phyloP scores from a whole-genome alignment of 2,797 vertebrate species.

The Coregonus ussuriensis region DNA sequence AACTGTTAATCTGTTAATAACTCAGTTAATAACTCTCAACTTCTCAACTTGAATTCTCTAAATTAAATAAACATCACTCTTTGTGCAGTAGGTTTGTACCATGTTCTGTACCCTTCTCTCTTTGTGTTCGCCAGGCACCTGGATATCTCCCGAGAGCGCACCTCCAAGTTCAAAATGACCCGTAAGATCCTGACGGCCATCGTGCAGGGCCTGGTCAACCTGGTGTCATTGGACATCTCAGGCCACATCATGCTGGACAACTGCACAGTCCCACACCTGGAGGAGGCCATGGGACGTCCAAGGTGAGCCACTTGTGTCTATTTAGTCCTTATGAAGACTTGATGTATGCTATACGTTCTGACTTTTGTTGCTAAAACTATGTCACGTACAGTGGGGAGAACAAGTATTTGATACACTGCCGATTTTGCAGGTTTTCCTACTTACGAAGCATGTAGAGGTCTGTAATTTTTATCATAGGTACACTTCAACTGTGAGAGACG shows the following conservation, averaged over 20 bases:
- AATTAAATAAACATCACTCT: not conserved
- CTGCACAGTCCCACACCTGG: constrained; percentile 88
- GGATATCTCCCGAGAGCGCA: constrained; percentile 91
- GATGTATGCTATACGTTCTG: not conserved
- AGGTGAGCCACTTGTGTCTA: constrained; percentile 74
- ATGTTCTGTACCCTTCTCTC: not conserved
- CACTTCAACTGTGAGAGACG: no score
- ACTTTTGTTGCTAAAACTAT: no score
- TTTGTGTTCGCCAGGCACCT: constrained; percentile 79
- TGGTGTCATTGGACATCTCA: constrained; percentile 94
- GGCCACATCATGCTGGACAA: constrained; percentile 95
- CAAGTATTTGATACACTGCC: no score
- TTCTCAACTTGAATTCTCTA: not conserved
- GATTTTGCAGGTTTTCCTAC: no score
- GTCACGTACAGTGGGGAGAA: no score
- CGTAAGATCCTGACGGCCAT: constrained; percentile 87
- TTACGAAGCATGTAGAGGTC: no score
- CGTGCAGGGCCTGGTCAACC: constrained; percentile 85
- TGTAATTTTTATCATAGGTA: no score
- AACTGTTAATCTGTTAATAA: not conserved
- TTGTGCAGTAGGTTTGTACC: not conserved
- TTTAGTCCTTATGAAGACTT: not conserved
- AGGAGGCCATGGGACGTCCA: constrained; percentile 90
- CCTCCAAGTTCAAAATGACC: constrained; percentile 92
- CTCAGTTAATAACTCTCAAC: not conserved